Base-by-base conservation (phyloP, 2,888 invertebrate species). In the Netelia fuscicornis region DNA sequence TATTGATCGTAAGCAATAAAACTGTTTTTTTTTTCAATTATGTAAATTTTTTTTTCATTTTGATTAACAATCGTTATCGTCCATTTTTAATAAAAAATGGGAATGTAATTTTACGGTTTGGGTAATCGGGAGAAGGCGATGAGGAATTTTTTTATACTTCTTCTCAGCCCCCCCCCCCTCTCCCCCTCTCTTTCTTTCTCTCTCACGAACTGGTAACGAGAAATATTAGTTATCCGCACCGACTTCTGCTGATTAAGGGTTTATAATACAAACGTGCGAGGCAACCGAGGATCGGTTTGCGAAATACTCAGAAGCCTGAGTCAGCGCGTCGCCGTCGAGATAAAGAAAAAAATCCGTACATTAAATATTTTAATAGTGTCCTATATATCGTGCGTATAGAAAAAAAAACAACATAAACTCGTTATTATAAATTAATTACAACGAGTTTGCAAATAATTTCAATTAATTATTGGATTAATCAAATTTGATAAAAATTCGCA, bases 281-380 rank as follows among this genome's bases (percentile, higher is more conserved):
- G 37, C 25, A 17, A 65, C 42, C 62, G 71, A 42, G 88, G 90
- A 90, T 91, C 90, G 89, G 83, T 87, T 92, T 88, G 84, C 37
- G 56, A 25, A 89, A 87, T 92, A 92, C 92, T 83, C 83, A 88
- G 92, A 92, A 92, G 88, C 88, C 88, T 88, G 89, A 89, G 91
- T 92, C 92, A 92, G 92, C 92, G 89, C 77, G 89, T 91, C 90
- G 84, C 84, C 77, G 54, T 65, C 52, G 42, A 78, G 65, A 72
- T 76, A 64, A 20, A 20, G 76, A 77, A 67, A 54, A 37, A 25
- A 54, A 58, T 44, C 54, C 62, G 68, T 52, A 10, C 64, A 11
- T 37, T 37, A 56, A 17, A 44, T 52, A 8, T 44, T 37, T 17
- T 17, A 56, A 79, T 64, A 72, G 62, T 44, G 71, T 42, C 48